Evolutionary conservation across 2,113 vertebrate species (phyloP), one percentile per base, ranked within the genome.

Genomic region (Pheucticus melanocephalus): DNA sequence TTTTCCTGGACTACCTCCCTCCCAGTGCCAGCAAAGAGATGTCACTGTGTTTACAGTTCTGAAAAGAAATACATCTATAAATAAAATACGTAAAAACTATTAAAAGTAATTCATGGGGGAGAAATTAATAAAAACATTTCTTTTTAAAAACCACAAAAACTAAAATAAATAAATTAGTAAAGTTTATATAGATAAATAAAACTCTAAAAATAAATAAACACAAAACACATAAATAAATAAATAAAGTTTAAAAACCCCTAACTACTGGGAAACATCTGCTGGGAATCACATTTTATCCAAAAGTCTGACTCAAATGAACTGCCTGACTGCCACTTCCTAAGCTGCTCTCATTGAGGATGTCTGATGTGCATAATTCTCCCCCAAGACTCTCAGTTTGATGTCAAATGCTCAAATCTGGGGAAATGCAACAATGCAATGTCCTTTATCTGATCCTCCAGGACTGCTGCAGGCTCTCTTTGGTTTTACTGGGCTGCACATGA

Each of bases 91-190:
- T 30, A 68, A 56, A 70, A 21, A 15, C 6, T 27, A 39, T 20
- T 24, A 8, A 27, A n/a, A 48, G 40, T 42, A 33, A 44, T 28
- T 44, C 2, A 19, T 0, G 0, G 15, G 12, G 16, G 0, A 6
- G 15, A 40, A 56, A 9, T 4, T 22, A 42, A 27, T 50, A 21
- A 33, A 51, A 45, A 19, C 13, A 37, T 28, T 23, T 47, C 22
- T 45, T 23, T 47, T 23, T 23, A 5, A 50, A 54, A 59, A 8
- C 5, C 25, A 15, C 5, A 7, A 45, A 53, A 39, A 15, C 1
- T 24, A 48, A 48, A 48, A 25, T 6, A 9, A 61, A 40, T 40
- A 16, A 51, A 51, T 28, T 28, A 28, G 5, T 28, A 51, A 28
- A 17, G 6, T 15, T 51, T 51, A 50, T 24, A 48, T 14, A 48